These are phyloP conservation scores for Panurus biarmicus DNA, from an alignment of 2,113 vertebrate genomes.

Conservation along the genomic window DNA sequence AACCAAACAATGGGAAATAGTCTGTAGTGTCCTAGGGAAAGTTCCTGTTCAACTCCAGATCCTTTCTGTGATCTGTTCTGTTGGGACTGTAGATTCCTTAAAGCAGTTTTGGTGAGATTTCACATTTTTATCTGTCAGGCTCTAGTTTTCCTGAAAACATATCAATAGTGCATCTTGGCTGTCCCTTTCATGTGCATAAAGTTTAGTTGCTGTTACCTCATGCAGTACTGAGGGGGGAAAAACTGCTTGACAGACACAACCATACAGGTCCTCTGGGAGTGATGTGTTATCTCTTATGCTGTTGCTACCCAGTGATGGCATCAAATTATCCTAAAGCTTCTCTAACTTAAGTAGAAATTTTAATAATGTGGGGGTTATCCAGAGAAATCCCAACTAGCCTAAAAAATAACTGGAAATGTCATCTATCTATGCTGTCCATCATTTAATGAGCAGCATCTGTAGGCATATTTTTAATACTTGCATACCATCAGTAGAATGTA, in stretches of 20 bases:
- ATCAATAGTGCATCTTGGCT: not conserved
- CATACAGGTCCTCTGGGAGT: not conserved
- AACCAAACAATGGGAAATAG: not conserved
- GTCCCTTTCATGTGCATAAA: not conserved
- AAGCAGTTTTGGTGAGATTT: not conserved
- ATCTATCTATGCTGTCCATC: not conserved
- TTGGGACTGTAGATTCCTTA: not conserved
- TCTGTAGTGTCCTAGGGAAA: not conserved
- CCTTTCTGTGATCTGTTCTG: not conserved
- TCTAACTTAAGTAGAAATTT: not conserved
- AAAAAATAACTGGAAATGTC: not conserved
- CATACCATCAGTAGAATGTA: constrained; percentile 24
- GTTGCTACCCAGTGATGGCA: not conserved
- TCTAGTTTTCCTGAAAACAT: not conserved
- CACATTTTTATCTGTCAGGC: not conserved
- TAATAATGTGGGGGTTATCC: not conserved
- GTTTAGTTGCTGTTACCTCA: not conserved
- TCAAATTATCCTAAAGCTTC: not conserved
- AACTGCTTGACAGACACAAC: not conserved
- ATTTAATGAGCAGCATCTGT: constrained; percentile 5
- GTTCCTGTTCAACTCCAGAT: not conserved
- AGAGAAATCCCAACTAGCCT: not conserved
- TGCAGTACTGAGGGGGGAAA: not conserved
- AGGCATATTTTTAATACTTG: constrained; percentile 33
- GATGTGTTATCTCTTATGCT: not conserved